Conservation (phyloP, 2,888 invertebrate genomes). For the Pandemis heparana region DNA sequence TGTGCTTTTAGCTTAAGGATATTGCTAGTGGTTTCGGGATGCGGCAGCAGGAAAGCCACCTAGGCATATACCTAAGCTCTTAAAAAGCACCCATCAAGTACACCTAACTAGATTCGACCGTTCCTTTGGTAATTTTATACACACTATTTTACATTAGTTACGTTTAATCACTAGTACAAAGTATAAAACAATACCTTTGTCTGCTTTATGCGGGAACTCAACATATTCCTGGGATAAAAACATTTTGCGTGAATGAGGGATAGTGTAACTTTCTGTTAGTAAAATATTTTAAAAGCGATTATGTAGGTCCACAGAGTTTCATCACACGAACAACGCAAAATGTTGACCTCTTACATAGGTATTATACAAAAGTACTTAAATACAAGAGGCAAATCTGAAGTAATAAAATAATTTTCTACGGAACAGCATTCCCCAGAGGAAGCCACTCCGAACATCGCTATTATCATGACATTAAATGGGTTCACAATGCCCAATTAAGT, state of each 20-base stretch:
- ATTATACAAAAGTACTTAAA: neutral
- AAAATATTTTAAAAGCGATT: no score
- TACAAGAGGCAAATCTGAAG: neutral
- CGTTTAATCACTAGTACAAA: no score
- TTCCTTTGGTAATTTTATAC: neutral
- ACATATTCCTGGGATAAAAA: no score
- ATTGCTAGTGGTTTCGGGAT: slow-evolving; percentile 14
- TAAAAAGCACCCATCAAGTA: neutral
- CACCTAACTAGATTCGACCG: neutral
- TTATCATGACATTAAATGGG: slow-evolving; percentile 10
- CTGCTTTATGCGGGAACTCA: no score
- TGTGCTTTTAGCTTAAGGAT: slow-evolving; percentile 23
- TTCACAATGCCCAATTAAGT: slow-evolving; percentile 4
- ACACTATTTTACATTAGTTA: no score
- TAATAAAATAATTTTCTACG: neutral
- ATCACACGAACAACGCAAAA: no score
- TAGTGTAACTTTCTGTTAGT: no score
- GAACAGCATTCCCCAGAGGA: neutral
- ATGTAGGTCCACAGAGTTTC: no score
- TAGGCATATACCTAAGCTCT: neutral
- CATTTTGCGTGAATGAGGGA: no score
- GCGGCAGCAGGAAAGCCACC: neutral
- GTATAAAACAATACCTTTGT: no score
- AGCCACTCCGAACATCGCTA: neutral
- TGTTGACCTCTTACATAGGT: no score